phyloP scores from a whole-genome alignment of 2,113 vertebrate genomes.

The Corynorhinus townsendii region DNA sequence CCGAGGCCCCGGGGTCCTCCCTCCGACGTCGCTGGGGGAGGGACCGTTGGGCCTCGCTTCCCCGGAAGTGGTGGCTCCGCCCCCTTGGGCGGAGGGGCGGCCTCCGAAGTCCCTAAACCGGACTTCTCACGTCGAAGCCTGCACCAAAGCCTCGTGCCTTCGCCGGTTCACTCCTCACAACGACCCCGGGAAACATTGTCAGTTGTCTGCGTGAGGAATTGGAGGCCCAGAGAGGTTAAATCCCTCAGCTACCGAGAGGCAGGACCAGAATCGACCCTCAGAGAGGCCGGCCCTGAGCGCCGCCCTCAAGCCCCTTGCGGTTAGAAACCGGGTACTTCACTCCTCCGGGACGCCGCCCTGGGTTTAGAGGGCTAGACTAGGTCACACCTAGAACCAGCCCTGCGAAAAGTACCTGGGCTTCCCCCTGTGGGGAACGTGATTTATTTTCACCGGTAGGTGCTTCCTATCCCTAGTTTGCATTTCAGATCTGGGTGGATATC shows the following conservation, averaged over 20 bases:
- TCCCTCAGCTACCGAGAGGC: background rate
- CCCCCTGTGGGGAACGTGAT: fast-evolving
- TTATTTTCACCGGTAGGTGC: background rate
- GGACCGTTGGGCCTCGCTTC: background rate
- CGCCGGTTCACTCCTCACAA: fast-evolving
- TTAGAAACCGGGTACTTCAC: background rate
- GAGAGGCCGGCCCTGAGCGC: background rate
- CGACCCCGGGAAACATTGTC: background rate
- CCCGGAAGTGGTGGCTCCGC: background rate
- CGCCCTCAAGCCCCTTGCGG: background rate
- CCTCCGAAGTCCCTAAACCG: too few relatives aligned
- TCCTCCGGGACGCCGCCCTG: fast-evolving
- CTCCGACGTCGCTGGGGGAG: too few relatives aligned
- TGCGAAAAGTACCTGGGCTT: background rate
- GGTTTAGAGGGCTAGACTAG: background rate
- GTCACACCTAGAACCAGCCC: background rate
- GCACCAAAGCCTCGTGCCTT: background rate
- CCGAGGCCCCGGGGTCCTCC: background rate
- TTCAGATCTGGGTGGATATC: background rate
- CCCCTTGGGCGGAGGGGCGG: background rate
- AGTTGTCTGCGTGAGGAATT: background rate
- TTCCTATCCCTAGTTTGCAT: background rate
- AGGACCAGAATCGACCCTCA: background rate
- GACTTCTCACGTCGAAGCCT: background rate
- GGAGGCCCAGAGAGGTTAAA: background rate